phyloP scores from a whole-genome alignment of 92 coral and sea anemone genomes.

The Umimayanthus chanpuru region DNA sequence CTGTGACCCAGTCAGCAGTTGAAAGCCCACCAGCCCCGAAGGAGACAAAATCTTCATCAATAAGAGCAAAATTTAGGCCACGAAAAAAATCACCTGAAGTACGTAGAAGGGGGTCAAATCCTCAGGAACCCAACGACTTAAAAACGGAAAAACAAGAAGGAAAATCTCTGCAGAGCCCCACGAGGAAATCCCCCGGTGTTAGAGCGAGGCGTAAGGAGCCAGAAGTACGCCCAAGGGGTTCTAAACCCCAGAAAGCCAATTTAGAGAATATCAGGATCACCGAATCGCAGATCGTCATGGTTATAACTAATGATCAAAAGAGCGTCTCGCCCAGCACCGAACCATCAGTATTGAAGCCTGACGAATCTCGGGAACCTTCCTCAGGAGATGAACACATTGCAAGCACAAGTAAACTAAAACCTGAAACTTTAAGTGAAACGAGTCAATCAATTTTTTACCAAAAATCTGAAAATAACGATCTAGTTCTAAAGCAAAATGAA shows the following conservation, averaged over 20 bases:
- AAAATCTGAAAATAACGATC: background rate
- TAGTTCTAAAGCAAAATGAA: background rate
- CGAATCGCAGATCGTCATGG: constrained; percentile 32
- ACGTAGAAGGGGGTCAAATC: background rate
- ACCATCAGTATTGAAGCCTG: background rate
- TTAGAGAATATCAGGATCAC: constrained; percentile 37
- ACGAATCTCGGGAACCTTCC: background rate
- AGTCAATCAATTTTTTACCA: background rate
- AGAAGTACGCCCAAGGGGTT: constrained; percentile 14
- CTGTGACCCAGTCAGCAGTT: background rate
- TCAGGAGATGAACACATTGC: background rate
- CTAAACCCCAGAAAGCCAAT: constrained; percentile 5
- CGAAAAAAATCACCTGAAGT: background rate
- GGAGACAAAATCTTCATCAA: constrained; percentile 4
- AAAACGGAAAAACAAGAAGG: background rate
- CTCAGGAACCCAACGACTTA: background rate
- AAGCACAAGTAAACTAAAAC: background rate
- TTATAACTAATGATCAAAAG: constrained; percentile 33
- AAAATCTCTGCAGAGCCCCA: background rate
- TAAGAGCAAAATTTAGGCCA: constrained; percentile 32
- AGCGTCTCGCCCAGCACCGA: constrained; percentile 14
- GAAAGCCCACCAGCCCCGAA: background rate
- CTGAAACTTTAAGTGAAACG: background rate
- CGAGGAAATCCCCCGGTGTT: constrained; percentile 2
- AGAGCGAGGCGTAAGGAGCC: background rate